Percentiles rank a stretch among this genome's conserved stretches.
These are phyloP conservation scores for Ondatra zibethicus DNA, from an alignment of 2,113 vertebrate species.

Conservation along the genomic window DNA sequence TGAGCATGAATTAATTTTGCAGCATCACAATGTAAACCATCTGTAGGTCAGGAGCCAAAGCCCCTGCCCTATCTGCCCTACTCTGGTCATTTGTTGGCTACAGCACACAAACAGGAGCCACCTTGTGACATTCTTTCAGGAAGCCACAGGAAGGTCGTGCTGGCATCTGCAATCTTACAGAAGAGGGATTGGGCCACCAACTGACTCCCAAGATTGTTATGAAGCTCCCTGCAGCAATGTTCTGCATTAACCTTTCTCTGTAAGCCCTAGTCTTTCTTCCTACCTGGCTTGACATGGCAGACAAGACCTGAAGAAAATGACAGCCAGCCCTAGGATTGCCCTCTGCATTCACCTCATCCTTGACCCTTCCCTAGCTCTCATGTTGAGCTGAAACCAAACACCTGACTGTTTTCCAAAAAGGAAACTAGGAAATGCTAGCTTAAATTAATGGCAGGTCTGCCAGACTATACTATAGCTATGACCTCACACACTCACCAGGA, in stretches of 20 bases:
- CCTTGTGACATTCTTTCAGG: background rate
- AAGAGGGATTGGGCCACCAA: background rate
- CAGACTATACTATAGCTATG: background rate
- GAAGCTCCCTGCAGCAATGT: background rate
- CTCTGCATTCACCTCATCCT: background rate
- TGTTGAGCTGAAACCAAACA: background rate
- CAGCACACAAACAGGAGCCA: background rate
- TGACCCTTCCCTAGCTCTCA: background rate
- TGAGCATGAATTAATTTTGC: background rate
- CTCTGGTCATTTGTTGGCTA: background rate
- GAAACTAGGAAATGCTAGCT: rapidly evolving
- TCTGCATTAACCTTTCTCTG: background rate
- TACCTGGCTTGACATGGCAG: background rate
- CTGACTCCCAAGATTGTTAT: background rate
- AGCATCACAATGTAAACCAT: no score
- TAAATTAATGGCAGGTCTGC: background rate
- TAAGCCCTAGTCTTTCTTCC: background rate
- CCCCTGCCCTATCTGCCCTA: background rate
- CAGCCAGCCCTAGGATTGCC: background rate
- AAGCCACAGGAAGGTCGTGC: background rate
- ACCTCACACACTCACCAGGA: background rate
- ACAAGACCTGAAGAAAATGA: no score
- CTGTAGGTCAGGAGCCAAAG: no score
- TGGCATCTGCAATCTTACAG: background rate
- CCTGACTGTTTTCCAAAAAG: background rate